phyloP scores from a whole-genome alignment of 2,113 vertebrate genomes.

The Nerophis lumbriciformis region DNA sequence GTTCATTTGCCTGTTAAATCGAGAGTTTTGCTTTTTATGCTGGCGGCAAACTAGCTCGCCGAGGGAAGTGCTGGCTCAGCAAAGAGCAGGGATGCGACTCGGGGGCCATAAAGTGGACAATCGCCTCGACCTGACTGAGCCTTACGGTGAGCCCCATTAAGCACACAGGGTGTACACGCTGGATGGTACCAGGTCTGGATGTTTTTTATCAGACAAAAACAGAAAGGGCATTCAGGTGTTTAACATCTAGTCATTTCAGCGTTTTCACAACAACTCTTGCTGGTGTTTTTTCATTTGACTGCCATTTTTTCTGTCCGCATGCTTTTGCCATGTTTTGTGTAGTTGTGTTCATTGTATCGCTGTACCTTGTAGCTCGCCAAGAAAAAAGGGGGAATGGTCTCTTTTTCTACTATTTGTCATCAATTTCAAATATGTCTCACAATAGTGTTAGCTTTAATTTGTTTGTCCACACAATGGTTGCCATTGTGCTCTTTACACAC shows the following conservation, averaged over 20 bases:
- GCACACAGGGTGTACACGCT: constrained; percentile 1
- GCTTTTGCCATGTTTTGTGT: too few relatives aligned
- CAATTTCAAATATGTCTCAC: too few relatives aligned
- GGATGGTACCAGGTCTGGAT: not conserved
- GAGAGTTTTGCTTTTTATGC: constrained; percentile 3
- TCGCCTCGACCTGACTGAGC: constrained; percentile 7
- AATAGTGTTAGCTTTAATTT: too few relatives aligned
- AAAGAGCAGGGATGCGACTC: constrained; percentile 4
- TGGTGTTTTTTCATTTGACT: too few relatives aligned
- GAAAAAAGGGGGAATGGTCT: too few relatives aligned
- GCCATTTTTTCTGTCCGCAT: too few relatives aligned
- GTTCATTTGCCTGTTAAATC: constrained; percentile 5
- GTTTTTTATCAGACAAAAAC: not conserved
- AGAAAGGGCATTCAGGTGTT: not conserved
- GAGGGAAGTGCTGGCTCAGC: constrained; percentile 1
- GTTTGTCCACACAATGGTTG: too few relatives aligned
- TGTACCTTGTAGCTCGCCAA: too few relatives aligned
- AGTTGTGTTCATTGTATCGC: too few relatives aligned
- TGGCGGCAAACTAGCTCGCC: not conserved
- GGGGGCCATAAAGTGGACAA: constrained; percentile 12
- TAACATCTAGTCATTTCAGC: not conserved
- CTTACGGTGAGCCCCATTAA: not conserved
- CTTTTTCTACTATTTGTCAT: too few relatives aligned
- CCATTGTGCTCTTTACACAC: too few relatives aligned
- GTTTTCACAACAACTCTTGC: not conserved